These are phyloP conservation scores for Megalopta genalis DNA, from an alignment of 1,140 invertebrate species.

Conservation along the genomic window DNA sequence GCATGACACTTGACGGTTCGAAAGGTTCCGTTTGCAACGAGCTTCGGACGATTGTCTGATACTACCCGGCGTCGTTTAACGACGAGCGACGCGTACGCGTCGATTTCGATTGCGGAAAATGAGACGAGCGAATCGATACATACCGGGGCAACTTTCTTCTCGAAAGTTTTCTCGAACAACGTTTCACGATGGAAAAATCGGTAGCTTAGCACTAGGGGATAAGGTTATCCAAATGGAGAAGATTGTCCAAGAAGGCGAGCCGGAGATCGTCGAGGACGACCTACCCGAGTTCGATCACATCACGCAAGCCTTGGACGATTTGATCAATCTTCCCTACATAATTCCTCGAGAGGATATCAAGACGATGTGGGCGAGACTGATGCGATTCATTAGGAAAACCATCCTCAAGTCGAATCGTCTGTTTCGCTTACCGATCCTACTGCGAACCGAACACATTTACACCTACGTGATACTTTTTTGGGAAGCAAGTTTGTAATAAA, in stretches of 20 bases:
- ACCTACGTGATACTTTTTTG: slow-evolving; percentile 16
- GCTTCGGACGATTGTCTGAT: background rate
- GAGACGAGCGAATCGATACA: background rate
- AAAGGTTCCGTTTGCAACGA: background rate
- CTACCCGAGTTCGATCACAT: slow-evolving; percentile 8
- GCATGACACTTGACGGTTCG: slow-evolving; percentile 19
- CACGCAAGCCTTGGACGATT: slow-evolving; percentile 14
- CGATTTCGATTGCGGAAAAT: background rate
- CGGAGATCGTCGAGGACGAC: background rate
- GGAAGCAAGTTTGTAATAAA: slow-evolving; percentile 26
- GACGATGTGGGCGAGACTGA: background rate
- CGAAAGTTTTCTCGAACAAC: background rate
- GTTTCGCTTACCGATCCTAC: background rate
- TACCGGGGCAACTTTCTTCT: background rate
- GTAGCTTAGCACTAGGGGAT: background rate
- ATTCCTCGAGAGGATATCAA: background rate
- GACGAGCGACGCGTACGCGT: no score
- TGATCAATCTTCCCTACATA: slow-evolving; percentile 21
- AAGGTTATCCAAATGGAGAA: background rate
- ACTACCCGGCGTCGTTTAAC: background rate
- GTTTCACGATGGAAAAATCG: background rate
- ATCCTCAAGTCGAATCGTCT: background rate
- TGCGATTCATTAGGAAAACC: background rate
- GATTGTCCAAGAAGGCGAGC: background rate
- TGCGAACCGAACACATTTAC: background rate